Evolutionary conservation across 2,888 invertebrate genomes (phyloP).

Genomic region (Furcula furcula): DNA sequence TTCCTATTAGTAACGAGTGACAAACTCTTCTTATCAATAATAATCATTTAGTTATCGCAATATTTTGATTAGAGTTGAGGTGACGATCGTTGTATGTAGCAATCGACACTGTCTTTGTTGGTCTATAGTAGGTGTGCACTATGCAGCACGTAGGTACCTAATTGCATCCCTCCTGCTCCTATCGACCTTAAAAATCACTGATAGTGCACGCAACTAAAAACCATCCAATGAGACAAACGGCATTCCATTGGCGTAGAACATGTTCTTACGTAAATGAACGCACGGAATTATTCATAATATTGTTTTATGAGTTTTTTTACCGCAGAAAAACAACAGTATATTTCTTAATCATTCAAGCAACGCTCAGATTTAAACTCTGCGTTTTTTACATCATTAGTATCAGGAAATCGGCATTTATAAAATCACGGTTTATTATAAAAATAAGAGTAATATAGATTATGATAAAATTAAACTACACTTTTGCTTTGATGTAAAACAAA

Average conservation of each 20-base stretch:
- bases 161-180: not conserved
- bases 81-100: slow-evolving; percentile 34
- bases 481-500: no score
- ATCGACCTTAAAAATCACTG: not conserved
- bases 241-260: slow-evolving; percentile 34
- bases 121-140: no score
- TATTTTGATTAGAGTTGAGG: slow-evolving; percentile 46
- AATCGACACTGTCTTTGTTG: slow-evolving; percentile 12
- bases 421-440: no score
- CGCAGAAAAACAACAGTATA: no score
- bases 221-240: slow-evolving; percentile 25
- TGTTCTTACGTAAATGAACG: slow-evolving; percentile 32
- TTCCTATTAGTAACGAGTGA: slow-evolving; percentile 40
- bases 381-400: no score
- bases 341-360: no score
- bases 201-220: slow-evolving; percentile 15
- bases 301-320: no score
- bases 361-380: no score
- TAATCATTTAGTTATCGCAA: slow-evolving; percentile 50
- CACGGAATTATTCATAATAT: not conserved
- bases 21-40: slow-evolving; percentile 55
- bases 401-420: no score
- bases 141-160: not conserved
- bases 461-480: no score
- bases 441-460: no score